phyloP scores from a whole-genome alignment of 1,140 invertebrate species.

The Pinna nobilis region DNA sequence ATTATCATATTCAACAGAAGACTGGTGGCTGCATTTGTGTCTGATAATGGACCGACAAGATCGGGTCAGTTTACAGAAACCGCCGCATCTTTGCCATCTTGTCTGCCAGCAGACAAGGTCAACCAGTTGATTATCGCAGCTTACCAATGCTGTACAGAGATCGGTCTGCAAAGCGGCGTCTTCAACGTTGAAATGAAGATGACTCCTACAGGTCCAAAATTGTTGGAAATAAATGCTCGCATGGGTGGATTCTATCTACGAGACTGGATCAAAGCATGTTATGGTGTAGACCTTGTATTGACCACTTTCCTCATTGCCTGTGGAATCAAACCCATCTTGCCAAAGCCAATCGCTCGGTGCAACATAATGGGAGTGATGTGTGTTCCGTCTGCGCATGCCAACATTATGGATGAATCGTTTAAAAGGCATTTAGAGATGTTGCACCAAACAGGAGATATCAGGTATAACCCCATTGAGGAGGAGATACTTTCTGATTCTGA shows the following conservation, averaged over 20 bases:
- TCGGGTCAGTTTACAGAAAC: constrained; percentile 44
- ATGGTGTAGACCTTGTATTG: constrained; percentile 50
- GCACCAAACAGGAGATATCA: constrained; percentile 21
- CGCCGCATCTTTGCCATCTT: constrained; percentile 44
- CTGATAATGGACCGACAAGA: constrained; percentile 58
- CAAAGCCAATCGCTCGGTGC: constrained; percentile 3
- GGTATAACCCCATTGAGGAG: constrained; percentile 45
- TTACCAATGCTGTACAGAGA: constrained; percentile 55
- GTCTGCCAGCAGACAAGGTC: constrained; percentile 45
- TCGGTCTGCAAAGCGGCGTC: constrained; percentile 53
- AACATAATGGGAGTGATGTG: constrained; percentile 56
- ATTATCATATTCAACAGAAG: constrained; percentile 50
- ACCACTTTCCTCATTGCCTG: constrained; percentile 45
- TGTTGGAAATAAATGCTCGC: constrained; percentile 59
- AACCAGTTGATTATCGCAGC: constrained; percentile 50
- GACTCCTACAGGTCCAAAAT: constrained; percentile 54
- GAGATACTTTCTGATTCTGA: not conserved
- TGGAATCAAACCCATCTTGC: constrained; percentile 46
- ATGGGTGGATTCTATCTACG: constrained; percentile 61
- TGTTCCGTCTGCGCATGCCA: constrained; percentile 41
- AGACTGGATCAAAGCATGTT: constrained; percentile 53
- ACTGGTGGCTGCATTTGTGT: constrained; percentile 54
- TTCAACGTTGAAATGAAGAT: constrained; percentile 62
- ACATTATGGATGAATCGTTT: constrained; percentile 9
- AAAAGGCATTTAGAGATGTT: constrained; percentile 30